Percentiles rank a stretch among this genome's conserved stretches.
Evolutionary conservation across 2,113 vertebrate species (phyloP).

Genomic region (Cyprinus carpio): DNA sequence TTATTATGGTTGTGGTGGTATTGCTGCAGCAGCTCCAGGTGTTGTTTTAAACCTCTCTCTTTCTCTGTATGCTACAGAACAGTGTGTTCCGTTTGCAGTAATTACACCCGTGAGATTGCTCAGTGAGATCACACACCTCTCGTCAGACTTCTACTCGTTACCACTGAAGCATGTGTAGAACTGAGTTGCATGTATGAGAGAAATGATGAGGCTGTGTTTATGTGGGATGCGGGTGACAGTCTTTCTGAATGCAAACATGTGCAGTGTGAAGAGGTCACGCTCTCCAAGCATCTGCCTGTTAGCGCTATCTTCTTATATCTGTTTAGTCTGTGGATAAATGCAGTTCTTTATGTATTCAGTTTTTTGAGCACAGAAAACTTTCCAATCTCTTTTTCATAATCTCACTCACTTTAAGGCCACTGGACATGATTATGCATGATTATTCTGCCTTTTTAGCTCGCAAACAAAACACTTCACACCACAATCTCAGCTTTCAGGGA

Average conservation of each 20-base stretch:
- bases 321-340: not conserved
- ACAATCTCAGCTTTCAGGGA: conserved; percentile 11
- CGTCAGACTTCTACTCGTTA: conserved; percentile 59
- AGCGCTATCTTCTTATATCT: not conserved
- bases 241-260: conserved; percentile 29
- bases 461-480: conserved; percentile 43
- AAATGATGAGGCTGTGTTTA: conserved; percentile 28
- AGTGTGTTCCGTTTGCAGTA: conserved; percentile 29
- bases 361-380: not conserved
- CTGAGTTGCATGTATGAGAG: conserved; percentile 7
- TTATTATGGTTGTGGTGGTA: not conserved
- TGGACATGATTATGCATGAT: not conserved
- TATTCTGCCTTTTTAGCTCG: not conserved
- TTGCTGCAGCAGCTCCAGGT: not conserved
- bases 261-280: conserved; percentile 10
- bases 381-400: not conserved
- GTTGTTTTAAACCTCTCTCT: not conserved
- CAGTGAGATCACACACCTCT: conserved; percentile 7
- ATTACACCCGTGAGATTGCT: conserved; percentile 17
- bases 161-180: not conserved
- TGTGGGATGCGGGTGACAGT: conserved; percentile 45
- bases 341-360: conserved; percentile 10
- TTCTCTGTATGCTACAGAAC: not conserved
- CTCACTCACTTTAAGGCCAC: not conserved
- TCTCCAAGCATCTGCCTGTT: not conserved